These are phyloP conservation scores for Acanthurus leucopareius DNA, from an alignment of 2,797 vertebrate species.

Conservation along the genomic window DNA sequence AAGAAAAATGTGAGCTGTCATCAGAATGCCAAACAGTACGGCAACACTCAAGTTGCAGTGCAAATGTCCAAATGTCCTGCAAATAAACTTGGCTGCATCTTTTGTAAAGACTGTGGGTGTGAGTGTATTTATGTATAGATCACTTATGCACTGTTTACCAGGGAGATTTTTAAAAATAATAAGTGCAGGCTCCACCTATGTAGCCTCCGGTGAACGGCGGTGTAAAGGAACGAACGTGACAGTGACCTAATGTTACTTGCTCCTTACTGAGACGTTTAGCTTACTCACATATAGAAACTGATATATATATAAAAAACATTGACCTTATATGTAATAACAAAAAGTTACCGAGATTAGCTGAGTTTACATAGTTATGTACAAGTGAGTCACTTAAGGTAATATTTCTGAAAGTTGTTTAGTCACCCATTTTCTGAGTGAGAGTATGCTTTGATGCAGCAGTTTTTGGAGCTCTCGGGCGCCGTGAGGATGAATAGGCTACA, in stretches of 20 bases:
- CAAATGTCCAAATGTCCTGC: too few relatives aligned
- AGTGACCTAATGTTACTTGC: neutral
- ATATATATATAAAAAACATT: neutral
- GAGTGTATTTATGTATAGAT: too few relatives aligned
- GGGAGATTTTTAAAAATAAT: constrained; percentile 14
- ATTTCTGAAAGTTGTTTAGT: too few relatives aligned
- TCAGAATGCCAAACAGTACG: neutral
- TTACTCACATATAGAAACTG: neutral
- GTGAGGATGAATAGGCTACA: constrained; percentile 52
- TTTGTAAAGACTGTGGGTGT: too few relatives aligned
- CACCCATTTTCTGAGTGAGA: too few relatives aligned
- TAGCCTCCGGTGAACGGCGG: constrained; percentile 4
- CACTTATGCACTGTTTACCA: too few relatives aligned
- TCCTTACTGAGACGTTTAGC: neutral
- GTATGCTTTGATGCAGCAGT: too few relatives aligned
- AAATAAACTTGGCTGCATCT: too few relatives aligned
- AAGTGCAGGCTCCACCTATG: constrained; percentile 42
- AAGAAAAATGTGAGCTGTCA: neutral
- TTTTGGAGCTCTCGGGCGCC: neutral
- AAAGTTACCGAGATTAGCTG: neutral
- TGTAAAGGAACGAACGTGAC: neutral
- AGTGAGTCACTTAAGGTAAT: too few relatives aligned
- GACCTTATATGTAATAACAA: neutral
- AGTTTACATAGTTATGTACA: too few relatives aligned
- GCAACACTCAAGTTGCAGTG: too few relatives aligned